Conservation (phyloP, 2,797 vertebrate genomes). For the Hydrophis major region DNA sequence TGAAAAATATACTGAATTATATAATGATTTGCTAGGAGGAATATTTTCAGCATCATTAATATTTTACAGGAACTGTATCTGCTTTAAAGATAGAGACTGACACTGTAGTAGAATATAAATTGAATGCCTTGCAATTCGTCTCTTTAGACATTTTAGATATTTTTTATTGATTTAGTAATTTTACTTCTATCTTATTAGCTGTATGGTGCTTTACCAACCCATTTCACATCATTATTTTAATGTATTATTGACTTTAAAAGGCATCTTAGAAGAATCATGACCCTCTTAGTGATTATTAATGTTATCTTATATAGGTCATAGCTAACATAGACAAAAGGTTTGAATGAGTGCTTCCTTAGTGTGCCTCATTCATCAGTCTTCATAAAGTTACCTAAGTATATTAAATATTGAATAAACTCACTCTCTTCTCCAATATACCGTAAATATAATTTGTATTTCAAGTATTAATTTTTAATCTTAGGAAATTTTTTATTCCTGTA, state of each 20-base stretch:
- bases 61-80: background rate
- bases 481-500: background rate
- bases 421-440: background rate
- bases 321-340: background rate
- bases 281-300: background rate
- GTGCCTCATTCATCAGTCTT: background rate
- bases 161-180: conserved; percentile 14
- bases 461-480: background rate
- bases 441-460: background rate
- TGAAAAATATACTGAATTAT: conserved; percentile 41
- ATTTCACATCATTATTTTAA: conserved; percentile 20
- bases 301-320: background rate
- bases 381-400: background rate
- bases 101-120: background rate
- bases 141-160: background rate
- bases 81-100: background rate
- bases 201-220: conserved; percentile 1
- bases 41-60: conserved; percentile 34
- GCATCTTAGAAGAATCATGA: background rate
- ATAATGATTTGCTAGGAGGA: conserved; percentile 30
- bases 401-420: conserved; percentile 8
- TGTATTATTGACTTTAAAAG: rapidly evolving
- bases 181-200: conserved; percentile 23
- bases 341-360: background rate
- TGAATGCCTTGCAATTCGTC: background rate